phyloP scores from a whole-genome alignment of 2,888 invertebrate species.

The Phortica magna region DNA sequence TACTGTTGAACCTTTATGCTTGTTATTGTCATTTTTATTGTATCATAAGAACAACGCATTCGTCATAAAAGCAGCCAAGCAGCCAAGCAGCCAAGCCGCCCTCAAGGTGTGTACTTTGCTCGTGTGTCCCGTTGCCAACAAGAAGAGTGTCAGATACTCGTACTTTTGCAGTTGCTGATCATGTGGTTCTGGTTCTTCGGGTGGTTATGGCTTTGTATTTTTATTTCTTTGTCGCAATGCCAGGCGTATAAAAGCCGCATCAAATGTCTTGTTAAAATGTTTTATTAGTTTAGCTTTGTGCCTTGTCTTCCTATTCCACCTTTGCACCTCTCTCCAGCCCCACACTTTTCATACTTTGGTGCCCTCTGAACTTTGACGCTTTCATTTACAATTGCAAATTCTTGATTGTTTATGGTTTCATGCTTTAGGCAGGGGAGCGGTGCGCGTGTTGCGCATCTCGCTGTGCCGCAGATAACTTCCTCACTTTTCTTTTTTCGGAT shows the following conservation, averaged over 20 bases:
- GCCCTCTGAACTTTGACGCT: constrained; percentile 23
- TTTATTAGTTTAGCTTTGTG: constrained; percentile 67
- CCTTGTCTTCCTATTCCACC: neutral
- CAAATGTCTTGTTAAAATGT: constrained; percentile 73
- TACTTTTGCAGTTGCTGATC: neutral
- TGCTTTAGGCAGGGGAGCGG: neutral
- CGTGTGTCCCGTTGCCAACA: constrained; percentile 5
- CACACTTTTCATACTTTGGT: too few species aligned
- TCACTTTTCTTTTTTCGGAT: constrained; percentile 45
- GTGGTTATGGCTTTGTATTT: constrained; percentile 52
- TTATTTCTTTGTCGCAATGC: constrained; percentile 71
- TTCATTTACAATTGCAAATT: constrained; percentile 60
- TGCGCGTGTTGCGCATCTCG: neutral
- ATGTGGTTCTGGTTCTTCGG: neutral
- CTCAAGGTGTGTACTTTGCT: constrained; percentile 58
- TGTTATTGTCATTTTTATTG: constrained; percentile 44
- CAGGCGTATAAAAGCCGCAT: constrained; percentile 73
- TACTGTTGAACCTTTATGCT: constrained; percentile 24
- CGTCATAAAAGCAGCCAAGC: constrained; percentile 61
- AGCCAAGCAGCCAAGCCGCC: constrained; percentile 50
- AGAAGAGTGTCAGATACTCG: neutral
- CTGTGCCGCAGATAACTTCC: constrained; percentile 39
- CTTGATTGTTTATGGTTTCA: constrained; percentile 56
- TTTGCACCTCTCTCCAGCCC: neutral
- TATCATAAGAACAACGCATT: constrained; percentile 42